phyloP scores from a whole-genome alignment of 2,797 vertebrate genomes.

The Furcifer pardalis region DNA sequence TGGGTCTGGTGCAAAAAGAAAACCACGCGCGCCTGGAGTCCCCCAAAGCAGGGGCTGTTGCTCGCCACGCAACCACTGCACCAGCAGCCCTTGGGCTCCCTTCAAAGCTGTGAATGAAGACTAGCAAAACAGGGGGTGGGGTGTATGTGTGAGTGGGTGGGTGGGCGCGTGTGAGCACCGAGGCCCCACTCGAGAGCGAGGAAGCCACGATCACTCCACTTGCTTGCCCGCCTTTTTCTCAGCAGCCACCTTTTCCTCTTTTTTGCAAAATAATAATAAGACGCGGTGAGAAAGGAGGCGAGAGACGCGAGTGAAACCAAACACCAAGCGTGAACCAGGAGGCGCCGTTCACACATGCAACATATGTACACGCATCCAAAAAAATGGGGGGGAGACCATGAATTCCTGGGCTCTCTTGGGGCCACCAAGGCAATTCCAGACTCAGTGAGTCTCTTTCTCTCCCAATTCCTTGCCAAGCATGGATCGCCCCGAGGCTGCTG shows the following conservation, averaged over 20 bases:
- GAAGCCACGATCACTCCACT: no score
- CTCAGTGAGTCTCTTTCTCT: conserved; percentile 9
- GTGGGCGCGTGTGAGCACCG: no score
- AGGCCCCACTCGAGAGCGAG: no score
- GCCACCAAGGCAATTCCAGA: conserved; percentile 55
- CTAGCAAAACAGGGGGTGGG: neutral
- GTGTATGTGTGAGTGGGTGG: no score
- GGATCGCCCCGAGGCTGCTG: neutral
- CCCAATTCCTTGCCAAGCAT: conserved; percentile 40
- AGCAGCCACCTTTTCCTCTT: no score
- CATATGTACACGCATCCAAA: neutral
- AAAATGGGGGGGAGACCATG: neutral
- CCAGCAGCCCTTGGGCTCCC: neutral
- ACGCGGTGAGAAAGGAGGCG: no score
- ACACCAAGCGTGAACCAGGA: neutral
- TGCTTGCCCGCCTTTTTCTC: no score
- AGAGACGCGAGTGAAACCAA: neutral
- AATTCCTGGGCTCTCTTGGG: neutral
- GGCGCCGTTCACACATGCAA: neutral
- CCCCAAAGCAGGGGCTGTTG: conserved; percentile 27
- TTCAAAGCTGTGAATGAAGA: conserved; percentile 24
- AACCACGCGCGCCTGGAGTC: neutral
- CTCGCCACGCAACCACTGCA: conserved; percentile 30
- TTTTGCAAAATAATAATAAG: no score
- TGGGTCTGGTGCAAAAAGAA: neutral